Base-by-base conservation (phyloP, 2,888 invertebrate species). In the Nomada hirtipes region DNA sequence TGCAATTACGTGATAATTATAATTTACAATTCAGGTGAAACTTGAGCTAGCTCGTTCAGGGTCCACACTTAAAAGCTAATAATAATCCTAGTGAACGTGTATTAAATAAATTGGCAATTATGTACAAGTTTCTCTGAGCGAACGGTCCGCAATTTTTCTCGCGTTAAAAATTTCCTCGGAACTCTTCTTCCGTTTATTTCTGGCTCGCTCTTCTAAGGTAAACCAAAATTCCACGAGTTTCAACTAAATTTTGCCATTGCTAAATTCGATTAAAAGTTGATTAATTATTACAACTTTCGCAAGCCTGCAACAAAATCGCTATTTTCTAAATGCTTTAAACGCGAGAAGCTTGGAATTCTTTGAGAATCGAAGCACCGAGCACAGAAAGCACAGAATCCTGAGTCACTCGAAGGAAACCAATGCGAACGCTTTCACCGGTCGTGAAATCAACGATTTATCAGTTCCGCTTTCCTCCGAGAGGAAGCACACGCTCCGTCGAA, bases 71-170 rank as follows among this genome's bases (percentile, higher is more conserved):
- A 23, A 55, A 61, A 72, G 60, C n/a, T 72, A 68, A 61, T 75
- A 36, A 36, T 80, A 86, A 64, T 60, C 79, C 77, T 50, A 23
- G 72, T 64, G 29, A 53, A 18, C 69, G 53, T 23, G 59, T 36
- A 68, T 88, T 85, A 88, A 88, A 89, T 88, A 83, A 60, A 57
- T 36, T 82, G 83, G 82, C 79, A 71, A 64, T 29, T 88, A 88
- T 88, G 53, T 89, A 89, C 89, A 88, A 60, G 78, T 80, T 81
- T 65, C 76, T 61, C 70, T 53, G 50, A 61, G n/a, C 50, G 36
- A 68, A 42, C 64, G 26, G 2, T 72, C 64, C 52, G 23, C 60
- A 23, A 55, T 42, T 26, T 68, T 47, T 71, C 42, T 18, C 20
- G 18, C 15, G 44, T 10, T 4, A 20, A 20, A 63, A 70, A 10